These are phyloP conservation scores for Bellardia pandia DNA, from an alignment of 2,888 invertebrate species.

Conservation along the genomic window DNA sequence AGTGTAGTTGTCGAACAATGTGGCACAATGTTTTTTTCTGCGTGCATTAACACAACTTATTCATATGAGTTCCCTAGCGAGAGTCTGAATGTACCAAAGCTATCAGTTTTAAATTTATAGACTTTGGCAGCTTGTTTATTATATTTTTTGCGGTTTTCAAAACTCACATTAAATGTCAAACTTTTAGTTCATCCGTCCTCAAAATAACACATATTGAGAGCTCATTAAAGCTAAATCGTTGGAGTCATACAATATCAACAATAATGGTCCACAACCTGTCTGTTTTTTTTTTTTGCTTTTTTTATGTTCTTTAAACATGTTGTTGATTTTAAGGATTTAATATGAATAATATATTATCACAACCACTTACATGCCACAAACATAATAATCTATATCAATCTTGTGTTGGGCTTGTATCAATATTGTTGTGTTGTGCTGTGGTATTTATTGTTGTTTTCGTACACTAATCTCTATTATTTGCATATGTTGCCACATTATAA, in stretches of 20 bases:
- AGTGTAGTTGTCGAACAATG: too few species aligned
- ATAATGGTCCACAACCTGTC: not conserved
- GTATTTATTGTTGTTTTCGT: not conserved
- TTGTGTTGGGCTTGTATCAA: constrained; percentile 1
- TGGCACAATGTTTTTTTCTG: too few species aligned
- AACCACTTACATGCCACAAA: constrained; percentile 41
- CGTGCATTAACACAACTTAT: too few species aligned
- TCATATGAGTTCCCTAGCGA: too few species aligned
- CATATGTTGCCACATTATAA: constrained; percentile 65
- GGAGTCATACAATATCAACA: not conserved
- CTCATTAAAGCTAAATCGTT: constrained; percentile 4
- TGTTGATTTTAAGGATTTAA: constrained; percentile 21
- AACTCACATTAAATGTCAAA: too few species aligned
- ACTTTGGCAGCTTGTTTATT: too few species aligned
- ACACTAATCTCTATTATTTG: constrained; percentile 48
- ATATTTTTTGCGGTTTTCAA: too few species aligned
- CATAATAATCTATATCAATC: constrained; percentile 31
- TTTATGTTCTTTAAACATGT: not conserved
- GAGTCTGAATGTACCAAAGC: too few species aligned
- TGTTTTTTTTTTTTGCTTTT: not conserved
- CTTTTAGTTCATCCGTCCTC: too few species aligned
- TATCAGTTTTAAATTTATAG: too few species aligned
- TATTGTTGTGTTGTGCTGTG: not conserved
- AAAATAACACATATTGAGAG: not conserved
- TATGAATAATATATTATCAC: constrained; percentile 7